These are phyloP conservation scores for Aphelinus atriplicis DNA, from an alignment of 1,140 invertebrate species.

Conservation along the genomic window DNA sequence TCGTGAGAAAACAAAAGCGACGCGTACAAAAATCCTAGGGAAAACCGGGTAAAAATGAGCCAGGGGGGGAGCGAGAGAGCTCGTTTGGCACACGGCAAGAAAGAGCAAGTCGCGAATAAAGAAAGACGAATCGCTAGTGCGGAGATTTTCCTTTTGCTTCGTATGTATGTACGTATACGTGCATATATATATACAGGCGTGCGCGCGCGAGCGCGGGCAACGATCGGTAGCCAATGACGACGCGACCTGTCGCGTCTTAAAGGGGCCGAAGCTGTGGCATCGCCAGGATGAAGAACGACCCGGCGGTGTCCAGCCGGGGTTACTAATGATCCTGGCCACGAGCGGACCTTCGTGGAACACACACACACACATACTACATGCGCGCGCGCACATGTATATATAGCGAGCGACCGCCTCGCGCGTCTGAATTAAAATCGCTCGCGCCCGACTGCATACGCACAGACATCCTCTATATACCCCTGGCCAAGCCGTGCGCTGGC, in stretches of 20 bases:
- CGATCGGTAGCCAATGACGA: slow-evolving; percentile 55
- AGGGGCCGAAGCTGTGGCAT: slow-evolving; percentile 54
- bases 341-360: slow-evolving; percentile 54
- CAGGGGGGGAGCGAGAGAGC: neutral
- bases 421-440: slow-evolving; percentile 65
- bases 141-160: neutral
- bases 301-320: slow-evolving; percentile 63
- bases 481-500: neutral
- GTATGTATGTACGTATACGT: neutral
- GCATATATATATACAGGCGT: neutral
- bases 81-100: neutral
- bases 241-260: slow-evolving; percentile 53
- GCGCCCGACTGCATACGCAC: slow-evolving; percentile 42
- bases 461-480: slow-evolving; percentile 40
- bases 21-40: neutral
- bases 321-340: slow-evolving; percentile 63
- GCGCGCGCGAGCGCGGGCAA: neutral
- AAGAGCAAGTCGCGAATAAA: slow-evolving; percentile 22
- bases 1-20: no score
- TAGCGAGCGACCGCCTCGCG: slow-evolving; percentile 42
- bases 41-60: slow-evolving; percentile 22
- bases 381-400: slow-evolving; percentile 43
- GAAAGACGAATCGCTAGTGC: slow-evolving; percentile 31
- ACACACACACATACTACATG: slow-evolving; percentile 60
- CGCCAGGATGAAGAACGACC: slow-evolving; percentile 65